phyloP scores from a whole-genome alignment of 1,140 invertebrate species.

The Contarinia nasturtii region DNA sequence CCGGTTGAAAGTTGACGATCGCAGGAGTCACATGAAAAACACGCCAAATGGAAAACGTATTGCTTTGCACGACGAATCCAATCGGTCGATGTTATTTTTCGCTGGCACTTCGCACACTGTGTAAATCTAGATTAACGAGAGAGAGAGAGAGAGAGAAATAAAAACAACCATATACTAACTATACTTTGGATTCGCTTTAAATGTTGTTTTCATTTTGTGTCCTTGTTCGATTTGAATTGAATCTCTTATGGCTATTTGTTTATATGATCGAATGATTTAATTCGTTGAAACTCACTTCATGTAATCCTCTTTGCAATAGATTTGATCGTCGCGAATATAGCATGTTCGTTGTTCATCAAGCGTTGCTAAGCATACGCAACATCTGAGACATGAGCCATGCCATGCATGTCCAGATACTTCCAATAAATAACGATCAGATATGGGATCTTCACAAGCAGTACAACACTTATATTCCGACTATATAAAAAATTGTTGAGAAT shows the following conservation, averaged over 20 bases:
- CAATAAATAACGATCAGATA: constrained; percentile 55
- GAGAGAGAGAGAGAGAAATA: background rate
- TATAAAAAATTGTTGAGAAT: background rate
- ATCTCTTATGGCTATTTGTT: too few species aligned
- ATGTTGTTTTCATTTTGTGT: background rate
- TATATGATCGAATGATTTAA: too few species aligned
- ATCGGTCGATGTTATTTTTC: constrained; percentile 80
- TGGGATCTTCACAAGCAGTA: constrained; percentile 50
- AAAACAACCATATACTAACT: too few species aligned
- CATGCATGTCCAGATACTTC: constrained; percentile 53
- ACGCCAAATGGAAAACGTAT: constrained; percentile 92
- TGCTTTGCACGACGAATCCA: constrained; percentile 91
- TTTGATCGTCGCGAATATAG: constrained; percentile 54
- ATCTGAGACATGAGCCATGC: constrained; percentile 59
- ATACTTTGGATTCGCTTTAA: background rate
- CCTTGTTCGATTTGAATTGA: too few species aligned
- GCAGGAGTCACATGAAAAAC: constrained; percentile 95
- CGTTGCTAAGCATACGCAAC: constrained; percentile 55
- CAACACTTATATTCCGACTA: constrained; percentile 28
- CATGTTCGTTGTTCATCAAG: constrained; percentile 60
- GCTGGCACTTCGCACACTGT: constrained; percentile 88
- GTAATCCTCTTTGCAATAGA: constrained; percentile 70
- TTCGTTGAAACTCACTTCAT: constrained; percentile 51
- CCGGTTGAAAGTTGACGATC: constrained; percentile 91
- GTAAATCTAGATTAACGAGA: constrained; percentile 14